These are phyloP conservation scores for Pseudomyrmex pallidus DNA, from an alignment of 1,140 invertebrate genomes.

Conservation along the genomic window DNA sequence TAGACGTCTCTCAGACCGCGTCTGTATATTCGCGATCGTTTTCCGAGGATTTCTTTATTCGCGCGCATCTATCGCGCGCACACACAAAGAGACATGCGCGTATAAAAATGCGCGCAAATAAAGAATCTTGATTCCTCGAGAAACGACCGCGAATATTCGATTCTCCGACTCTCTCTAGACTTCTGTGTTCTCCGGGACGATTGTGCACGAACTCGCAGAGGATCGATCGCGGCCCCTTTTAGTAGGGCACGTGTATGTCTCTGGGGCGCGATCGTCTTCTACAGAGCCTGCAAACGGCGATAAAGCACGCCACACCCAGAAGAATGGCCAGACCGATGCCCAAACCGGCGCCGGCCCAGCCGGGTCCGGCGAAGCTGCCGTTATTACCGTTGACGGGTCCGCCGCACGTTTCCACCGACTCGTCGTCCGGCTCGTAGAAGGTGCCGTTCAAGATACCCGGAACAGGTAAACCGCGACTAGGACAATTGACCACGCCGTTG, in stretches of 20 bases:
- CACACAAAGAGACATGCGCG: not conserved
- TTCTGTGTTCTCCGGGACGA: not conserved
- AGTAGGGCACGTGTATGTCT: slow-evolving; percentile 84
- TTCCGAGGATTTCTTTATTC: not conserved
- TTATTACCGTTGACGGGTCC: slow-evolving; percentile 78
- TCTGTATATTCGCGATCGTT: not conserved
- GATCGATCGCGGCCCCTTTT: slow-evolving; percentile 17
- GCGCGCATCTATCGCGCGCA: not conserved
- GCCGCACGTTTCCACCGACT: slow-evolving; percentile 81
- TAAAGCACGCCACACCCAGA: slow-evolving; percentile 81
- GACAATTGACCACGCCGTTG: slow-evolving; percentile 95
- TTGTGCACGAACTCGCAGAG: slow-evolving; percentile 15
- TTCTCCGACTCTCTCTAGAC: not conserved
- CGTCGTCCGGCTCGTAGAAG: slow-evolving; percentile 79
- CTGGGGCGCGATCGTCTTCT: slow-evolving; percentile 80
- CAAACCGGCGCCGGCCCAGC: slow-evolving; percentile 82
- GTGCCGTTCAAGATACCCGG: slow-evolving; percentile 55
- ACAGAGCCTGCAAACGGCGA: slow-evolving; percentile 84
- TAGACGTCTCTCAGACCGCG: not conserved
- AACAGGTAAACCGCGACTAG: slow-evolving; percentile 85
- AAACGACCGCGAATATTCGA: not conserved
- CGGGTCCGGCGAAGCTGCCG: slow-evolving; percentile 70
- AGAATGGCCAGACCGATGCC: slow-evolving; percentile 82
- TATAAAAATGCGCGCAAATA: not conserved
- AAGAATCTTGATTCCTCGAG: slow-evolving; percentile 9